These are phyloP conservation scores for Matsumyia berberina DNA, from an alignment of 2,888 invertebrate genomes.

Conservation along the genomic window DNA sequence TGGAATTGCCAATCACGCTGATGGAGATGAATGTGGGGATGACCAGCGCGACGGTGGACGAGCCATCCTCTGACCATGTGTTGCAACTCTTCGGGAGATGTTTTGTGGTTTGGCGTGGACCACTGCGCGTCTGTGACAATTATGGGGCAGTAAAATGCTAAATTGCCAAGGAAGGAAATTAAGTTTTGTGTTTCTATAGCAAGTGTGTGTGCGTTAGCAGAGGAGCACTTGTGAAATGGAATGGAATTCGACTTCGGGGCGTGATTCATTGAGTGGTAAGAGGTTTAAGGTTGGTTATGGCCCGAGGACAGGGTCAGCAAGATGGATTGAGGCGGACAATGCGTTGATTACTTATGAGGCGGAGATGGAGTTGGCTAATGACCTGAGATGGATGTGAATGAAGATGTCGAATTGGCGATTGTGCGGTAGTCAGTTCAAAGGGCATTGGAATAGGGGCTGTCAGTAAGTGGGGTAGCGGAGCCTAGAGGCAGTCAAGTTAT, in stretches of 20 bases:
- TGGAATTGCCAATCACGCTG: slow-evolving; percentile 79
- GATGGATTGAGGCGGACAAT: slow-evolving; percentile 67
- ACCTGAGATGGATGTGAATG: slow-evolving; percentile 56
- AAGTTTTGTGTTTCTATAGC: slow-evolving; percentile 31
- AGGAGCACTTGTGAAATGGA: background rate
- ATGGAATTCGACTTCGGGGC: slow-evolving; percentile 64
- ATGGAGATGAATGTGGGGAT: slow-evolving; percentile 70
- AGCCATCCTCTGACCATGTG: slow-evolving; percentile 2
- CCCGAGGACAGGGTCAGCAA: slow-evolving; percentile 46
- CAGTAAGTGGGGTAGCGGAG: too few species aligned
- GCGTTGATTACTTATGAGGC: slow-evolving; percentile 71
- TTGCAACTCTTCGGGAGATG: slow-evolving; percentile 12
- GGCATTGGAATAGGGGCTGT: too few species aligned
- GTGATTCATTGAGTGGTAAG: slow-evolving; percentile 74
- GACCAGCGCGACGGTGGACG: background rate
- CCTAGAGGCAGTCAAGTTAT: too few species aligned
- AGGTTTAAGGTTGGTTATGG: slow-evolving; percentile 54
- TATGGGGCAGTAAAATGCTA: slow-evolving; percentile 73
- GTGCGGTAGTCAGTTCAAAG: background rate
- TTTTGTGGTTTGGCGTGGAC: slow-evolving; percentile 31
- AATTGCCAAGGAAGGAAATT: slow-evolving; percentile 65
- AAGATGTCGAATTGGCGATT: slow-evolving; percentile 24
- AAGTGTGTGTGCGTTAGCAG: background rate
- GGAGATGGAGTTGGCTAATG: slow-evolving; percentile 68
- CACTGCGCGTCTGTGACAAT: slow-evolving; percentile 68